phyloP scores from a whole-genome alignment of 2,113 vertebrate species.

The Otus sunia region DNA sequence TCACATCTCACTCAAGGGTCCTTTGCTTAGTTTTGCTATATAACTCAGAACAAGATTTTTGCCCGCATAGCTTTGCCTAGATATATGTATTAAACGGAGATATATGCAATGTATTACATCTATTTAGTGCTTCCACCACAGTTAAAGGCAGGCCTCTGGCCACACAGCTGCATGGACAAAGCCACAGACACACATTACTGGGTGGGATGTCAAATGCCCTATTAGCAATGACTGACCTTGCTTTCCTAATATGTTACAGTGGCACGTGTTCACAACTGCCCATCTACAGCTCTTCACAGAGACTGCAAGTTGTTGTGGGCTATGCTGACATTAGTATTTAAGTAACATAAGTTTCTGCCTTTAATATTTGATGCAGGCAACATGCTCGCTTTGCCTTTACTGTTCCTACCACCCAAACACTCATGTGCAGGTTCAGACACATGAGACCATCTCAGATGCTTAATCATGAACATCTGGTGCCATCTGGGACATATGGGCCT shows the following conservation, averaged over 20 bases:
- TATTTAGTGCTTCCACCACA: background rate
- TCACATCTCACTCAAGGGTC: background rate
- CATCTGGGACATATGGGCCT: background rate
- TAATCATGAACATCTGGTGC: background rate
- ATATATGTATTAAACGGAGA: background rate
- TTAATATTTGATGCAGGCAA: background rate
- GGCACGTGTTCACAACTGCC: background rate
- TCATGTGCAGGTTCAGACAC: background rate
- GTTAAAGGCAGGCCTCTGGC: background rate
- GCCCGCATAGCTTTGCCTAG: accelerated
- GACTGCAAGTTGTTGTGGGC: background rate
- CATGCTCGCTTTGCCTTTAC: background rate
- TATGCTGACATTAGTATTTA: background rate
- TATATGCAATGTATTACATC: background rate
- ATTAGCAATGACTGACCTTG: background rate
- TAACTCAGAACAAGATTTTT: background rate
- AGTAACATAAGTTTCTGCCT: background rate
- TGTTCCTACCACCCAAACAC: background rate
- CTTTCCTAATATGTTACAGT: background rate
- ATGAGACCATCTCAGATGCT: background rate
- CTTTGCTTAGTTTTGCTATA: background rate
- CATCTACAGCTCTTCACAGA: background rate
- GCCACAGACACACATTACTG: background rate
- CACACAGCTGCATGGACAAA: background rate
- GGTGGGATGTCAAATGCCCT: background rate